Conservation (phyloP, 2,888 invertebrate genomes). For the Anarsia innoxiella region DNA sequence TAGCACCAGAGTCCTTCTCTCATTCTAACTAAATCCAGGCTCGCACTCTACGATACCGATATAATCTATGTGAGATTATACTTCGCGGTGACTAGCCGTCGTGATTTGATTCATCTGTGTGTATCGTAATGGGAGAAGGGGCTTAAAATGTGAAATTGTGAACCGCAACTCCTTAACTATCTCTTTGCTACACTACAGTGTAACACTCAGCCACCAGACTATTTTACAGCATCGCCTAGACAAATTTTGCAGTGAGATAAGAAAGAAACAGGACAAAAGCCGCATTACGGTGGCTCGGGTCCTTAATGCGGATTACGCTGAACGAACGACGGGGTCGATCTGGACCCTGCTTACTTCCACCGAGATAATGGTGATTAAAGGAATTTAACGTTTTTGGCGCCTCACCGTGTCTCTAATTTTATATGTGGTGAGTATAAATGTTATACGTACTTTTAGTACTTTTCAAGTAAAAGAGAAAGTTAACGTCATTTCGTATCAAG, state of each 20-base stretch:
- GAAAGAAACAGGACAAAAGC: constrained; percentile 67
- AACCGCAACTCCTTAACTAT: no score
- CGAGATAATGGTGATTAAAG: constrained; percentile 58
- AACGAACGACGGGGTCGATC: constrained; percentile 47
- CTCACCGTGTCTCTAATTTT: constrained; percentile 8
- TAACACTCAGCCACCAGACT: constrained; percentile 38
- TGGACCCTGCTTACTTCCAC: constrained; percentile 43
- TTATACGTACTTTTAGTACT: neutral
- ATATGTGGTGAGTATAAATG: no score
- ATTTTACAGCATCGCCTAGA: constrained; percentile 68
- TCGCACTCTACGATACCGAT: no score
- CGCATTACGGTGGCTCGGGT: constrained; percentile 53
- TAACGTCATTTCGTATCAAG: no score
- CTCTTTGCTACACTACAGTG: constrained; percentile 53
- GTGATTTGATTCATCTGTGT: neutral
- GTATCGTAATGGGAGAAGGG: no score
- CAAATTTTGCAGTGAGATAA: constrained; percentile 69
- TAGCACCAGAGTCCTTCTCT: no score
- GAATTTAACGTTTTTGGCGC: constrained; percentile 36
- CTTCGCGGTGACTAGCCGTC: no score
- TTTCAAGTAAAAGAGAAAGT: no score
- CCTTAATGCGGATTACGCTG: constrained; percentile 58
- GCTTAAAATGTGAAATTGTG: no score
- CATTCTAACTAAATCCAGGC: no score
- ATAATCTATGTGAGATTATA: no score